Conservation (phyloP, 2,888 invertebrate genomes). For the Clusia tigrina region DNA sequence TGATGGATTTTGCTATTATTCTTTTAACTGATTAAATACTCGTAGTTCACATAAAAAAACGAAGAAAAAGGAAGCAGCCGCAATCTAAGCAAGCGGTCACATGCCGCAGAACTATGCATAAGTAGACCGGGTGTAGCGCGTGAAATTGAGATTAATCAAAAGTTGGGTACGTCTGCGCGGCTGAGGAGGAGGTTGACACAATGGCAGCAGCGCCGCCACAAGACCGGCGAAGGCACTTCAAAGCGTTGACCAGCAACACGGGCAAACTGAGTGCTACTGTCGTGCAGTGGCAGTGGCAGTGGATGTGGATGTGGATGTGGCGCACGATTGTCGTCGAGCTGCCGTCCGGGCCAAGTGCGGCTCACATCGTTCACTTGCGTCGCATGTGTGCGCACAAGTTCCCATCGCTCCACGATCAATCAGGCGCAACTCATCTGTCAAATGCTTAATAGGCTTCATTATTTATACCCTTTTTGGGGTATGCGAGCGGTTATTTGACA, state of each 20-base stretch:
- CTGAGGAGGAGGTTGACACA: conserved; percentile 14
- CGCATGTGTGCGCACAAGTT: conserved; percentile 29
- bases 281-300: background rate
- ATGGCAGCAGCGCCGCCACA: conserved; percentile 14
- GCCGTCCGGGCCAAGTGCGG: conserved; percentile 34
- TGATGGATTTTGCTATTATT: conserved; percentile 13
- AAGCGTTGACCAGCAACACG: background rate
- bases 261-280: conserved; percentile 23
- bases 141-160: conserved; percentile 27
- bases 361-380: no score
- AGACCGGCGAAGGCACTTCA: background rate
- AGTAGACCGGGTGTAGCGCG: no score
- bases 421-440: conserved; percentile 45
- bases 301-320: conserved; percentile 15
- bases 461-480: conserved; percentile 29
- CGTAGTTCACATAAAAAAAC: conserved; percentile 24
- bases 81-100: conserved; percentile 12
- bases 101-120: conserved; percentile 21
- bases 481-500: conserved; percentile 15
- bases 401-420: conserved; percentile 38
- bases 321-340: conserved; percentile 44
- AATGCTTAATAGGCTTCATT: conserved; percentile 44
- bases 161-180: conserved; percentile 1
- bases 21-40: conserved; percentile 21
- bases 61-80: background rate